Conservation (phyloP, 1,140 invertebrate genomes). For the Drosophila ogumai region DNA sequence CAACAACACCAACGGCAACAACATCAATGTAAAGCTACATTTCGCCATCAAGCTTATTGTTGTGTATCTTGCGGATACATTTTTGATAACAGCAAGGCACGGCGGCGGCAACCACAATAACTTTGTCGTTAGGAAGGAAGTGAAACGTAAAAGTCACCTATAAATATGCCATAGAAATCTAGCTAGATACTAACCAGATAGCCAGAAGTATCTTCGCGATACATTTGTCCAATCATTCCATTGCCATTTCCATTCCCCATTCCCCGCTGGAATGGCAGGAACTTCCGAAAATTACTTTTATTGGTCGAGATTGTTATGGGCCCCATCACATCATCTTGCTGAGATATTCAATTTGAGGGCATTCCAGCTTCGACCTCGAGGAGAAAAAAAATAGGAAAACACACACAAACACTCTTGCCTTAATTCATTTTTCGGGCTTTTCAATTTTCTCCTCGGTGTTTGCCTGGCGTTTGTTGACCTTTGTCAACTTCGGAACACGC, state of each 20-base stretch:
- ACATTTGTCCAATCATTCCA: constrained; percentile 32
- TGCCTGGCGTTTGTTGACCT: constrained; percentile 69
- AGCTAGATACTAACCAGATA: constrained; percentile 23
- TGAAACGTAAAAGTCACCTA: constrained; percentile 63
- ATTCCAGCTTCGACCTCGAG: constrained; percentile 37
- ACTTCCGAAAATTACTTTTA: constrained; percentile 48
- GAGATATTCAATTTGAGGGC: constrained; percentile 39
- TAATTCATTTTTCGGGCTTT: constrained; percentile 29
- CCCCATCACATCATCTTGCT: constrained; percentile 5
- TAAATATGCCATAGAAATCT: constrained; percentile 54
- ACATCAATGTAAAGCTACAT: constrained; percentile 61
- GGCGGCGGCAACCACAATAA: constrained; percentile 58
- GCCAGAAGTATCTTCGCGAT: constrained; percentile 22
- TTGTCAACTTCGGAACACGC: constrained; percentile 77
- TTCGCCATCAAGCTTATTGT: constrained; percentile 68
- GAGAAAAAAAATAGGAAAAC: background rate
- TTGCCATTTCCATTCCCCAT: constrained; percentile 10
- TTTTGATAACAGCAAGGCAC: constrained; percentile 65
- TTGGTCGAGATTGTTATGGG: constrained; percentile 39
- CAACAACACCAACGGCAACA: constrained; percentile 37
- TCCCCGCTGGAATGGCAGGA: constrained; percentile 13
- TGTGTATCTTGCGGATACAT: constrained; percentile 80
- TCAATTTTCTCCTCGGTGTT: constrained; percentile 25
- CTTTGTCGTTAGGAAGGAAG: constrained; percentile 72
- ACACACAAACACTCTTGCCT: constrained; percentile 20